Evolutionary conservation across 2,797 vertebrate genomes (phyloP).

Genomic region (Chromobotia macracanthus): DNA sequence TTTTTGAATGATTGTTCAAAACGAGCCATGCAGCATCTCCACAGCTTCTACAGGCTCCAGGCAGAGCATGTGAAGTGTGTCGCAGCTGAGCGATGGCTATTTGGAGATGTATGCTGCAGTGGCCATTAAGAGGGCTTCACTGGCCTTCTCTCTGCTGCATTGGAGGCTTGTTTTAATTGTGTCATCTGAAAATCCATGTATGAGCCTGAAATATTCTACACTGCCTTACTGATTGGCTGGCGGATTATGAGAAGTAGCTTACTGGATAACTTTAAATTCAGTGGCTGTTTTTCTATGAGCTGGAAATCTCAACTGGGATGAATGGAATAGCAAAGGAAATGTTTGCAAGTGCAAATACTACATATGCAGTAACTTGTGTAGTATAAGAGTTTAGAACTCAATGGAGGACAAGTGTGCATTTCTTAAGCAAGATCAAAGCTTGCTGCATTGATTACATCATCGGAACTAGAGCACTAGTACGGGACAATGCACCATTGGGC

Average conservation of each 20-base stretch:
- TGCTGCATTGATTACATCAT: conserved; percentile 89
- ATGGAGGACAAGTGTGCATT: conserved; percentile 59
- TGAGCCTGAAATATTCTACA: conserved; percentile 23
- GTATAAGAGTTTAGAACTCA: conserved; percentile 54
- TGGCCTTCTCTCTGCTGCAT: conserved; percentile 56
- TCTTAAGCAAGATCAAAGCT: conserved; percentile 80
- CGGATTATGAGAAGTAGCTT: not conserved
- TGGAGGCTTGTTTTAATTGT: conserved; percentile 50
- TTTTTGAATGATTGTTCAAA: conserved; percentile 8
- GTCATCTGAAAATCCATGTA: conserved; percentile 46
- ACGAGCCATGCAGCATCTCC: not conserved
- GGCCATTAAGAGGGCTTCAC: conserved; percentile 31
- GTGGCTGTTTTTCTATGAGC: not conserved
- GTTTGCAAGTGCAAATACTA: conserved; percentile 38
- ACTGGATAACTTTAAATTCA: not conserved
- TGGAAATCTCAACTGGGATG: not conserved
- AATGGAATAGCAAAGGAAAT: conserved; percentile 5
- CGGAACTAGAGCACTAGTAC: conserved; percentile 74
- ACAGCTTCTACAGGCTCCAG: not conserved
- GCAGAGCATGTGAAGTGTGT: conserved; percentile 47
- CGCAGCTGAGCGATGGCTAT: conserved; percentile 56
- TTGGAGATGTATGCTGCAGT: conserved; percentile 64
- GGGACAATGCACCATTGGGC: conserved; percentile 80
- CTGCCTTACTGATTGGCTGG: not conserved
- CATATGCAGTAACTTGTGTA: conserved; percentile 54